Conservation (phyloP, 2,113 vertebrate species). For the Corythoichthys intestinalis region DNA sequence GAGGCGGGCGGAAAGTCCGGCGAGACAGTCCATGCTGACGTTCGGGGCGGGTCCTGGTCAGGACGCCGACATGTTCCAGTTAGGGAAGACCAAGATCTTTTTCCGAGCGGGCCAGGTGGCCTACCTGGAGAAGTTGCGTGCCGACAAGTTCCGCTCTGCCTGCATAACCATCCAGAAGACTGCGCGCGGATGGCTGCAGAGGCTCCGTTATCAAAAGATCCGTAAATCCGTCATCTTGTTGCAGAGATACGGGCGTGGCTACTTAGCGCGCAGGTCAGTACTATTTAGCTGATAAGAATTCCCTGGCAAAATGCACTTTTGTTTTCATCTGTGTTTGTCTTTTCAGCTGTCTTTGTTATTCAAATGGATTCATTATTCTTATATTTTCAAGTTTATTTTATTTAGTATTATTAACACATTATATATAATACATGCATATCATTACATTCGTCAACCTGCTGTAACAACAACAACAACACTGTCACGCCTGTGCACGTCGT, state of each 20-base stretch:
- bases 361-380: no score
- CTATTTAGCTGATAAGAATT: no score
- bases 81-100: constrained; percentile 95
- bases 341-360: no score
- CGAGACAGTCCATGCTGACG: background rate
- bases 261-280: constrained; percentile 84
- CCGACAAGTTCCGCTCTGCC: constrained; percentile 87
- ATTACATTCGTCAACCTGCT: no score
- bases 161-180: constrained; percentile 95
- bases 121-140: constrained; percentile 90
- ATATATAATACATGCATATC: no score
- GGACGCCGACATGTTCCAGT: constrained; percentile 96
- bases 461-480: no score
- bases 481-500: no score
- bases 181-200: constrained; percentile 90
- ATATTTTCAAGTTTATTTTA: no score
- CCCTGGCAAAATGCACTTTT: no score
- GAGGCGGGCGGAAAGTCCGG: background rate
- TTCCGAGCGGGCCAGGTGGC: constrained; percentile 97
- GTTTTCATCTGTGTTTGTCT: no score
- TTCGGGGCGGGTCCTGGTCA: constrained; percentile 31
- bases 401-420: no score
- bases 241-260: constrained; percentile 80
- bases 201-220: constrained; percentile 76
- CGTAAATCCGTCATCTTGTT: constrained; percentile 67